Percentiles rank a stretch among this genome's conserved stretches.
phyloP scores from a whole-genome alignment of 2,888 invertebrate species.

The Boloria euphrosyne region DNA sequence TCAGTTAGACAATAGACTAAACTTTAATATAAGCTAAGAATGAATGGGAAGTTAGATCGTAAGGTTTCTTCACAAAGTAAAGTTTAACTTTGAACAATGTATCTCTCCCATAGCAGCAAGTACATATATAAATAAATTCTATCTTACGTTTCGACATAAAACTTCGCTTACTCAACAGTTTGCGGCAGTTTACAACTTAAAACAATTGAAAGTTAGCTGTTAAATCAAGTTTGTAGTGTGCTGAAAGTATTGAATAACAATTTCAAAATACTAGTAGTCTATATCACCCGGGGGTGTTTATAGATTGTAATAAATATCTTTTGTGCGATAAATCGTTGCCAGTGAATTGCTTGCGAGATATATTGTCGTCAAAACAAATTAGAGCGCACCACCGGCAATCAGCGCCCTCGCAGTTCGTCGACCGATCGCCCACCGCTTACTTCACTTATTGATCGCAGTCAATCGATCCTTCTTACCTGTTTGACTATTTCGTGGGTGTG shows the following conservation, averaged over 20 bases:
- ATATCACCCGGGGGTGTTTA: constrained; percentile 25
- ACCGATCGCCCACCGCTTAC: constrained; percentile 76
- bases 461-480: constrained; percentile 77
- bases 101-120: constrained; percentile 2
- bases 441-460: constrained; percentile 75
- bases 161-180: constrained; percentile 18
- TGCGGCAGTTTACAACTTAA: constrained; percentile 21
- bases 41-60: constrained; percentile 33
- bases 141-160: constrained; percentile 1
- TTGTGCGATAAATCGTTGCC: constrained; percentile 60
- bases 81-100: constrained; percentile 15
- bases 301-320: constrained; percentile 41
- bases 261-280: constrained; percentile 14
- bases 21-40: constrained; percentile 23
- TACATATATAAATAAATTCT: constrained; percentile 16
- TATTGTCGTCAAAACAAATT: constrained; percentile 79
- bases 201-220: constrained; percentile 19
- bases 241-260: constrained; percentile 24
- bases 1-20: constrained; percentile 46
- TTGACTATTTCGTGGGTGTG: constrained; percentile 70
- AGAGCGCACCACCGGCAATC: constrained; percentile 70
- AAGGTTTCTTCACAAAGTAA: constrained; percentile 17
- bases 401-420: constrained; percentile 81
- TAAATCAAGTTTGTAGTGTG: constrained; percentile 31
- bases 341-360: constrained; percentile 58